Conservation (phyloP, 2,797 vertebrate genomes). For the Amniataba percoides region DNA sequence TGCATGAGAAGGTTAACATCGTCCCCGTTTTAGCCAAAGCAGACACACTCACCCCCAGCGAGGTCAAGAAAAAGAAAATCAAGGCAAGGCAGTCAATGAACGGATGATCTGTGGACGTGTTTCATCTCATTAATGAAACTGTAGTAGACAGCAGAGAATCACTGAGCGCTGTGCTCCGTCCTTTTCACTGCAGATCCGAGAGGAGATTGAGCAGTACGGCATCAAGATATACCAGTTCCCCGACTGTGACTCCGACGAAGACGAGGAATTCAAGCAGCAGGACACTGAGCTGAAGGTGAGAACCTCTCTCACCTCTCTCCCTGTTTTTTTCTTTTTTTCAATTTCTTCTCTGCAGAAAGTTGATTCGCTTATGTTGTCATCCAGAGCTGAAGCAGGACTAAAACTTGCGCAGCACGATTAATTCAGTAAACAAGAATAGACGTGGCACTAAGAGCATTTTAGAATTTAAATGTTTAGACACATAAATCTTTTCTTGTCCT, state of each 20-base stretch:
- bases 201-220: slow-evolving; percentile 93
- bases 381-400: not conserved
- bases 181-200: slow-evolving; percentile 87
- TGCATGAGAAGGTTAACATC: slow-evolving; percentile 97
- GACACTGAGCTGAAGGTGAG: slow-evolving; percentile 93
- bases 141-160: not conserved
- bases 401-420: not conserved
- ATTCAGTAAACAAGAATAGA: not conserved
- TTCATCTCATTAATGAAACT: not conserved
- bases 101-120: not conserved
- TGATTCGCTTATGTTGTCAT: not conserved
- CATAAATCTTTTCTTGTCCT: not conserved
- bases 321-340: not conserved
- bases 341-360: not conserved
- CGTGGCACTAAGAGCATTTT: not conserved
- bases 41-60: slow-evolving; percentile 92
- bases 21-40: slow-evolving; percentile 97
- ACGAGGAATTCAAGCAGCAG: slow-evolving; percentile 97
- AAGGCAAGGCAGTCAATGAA: slow-evolving; percentile 83
- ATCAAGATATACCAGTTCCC: slow-evolving; percentile 98
- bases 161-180: not conserved
- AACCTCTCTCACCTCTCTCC: not conserved
- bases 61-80: slow-evolving; percentile 95
- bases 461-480: not conserved
- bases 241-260: slow-evolving; percentile 96